These are phyloP conservation scores for Fregata magnificens DNA, from an alignment of 2,113 vertebrate species.

Conservation along the genomic window DNA sequence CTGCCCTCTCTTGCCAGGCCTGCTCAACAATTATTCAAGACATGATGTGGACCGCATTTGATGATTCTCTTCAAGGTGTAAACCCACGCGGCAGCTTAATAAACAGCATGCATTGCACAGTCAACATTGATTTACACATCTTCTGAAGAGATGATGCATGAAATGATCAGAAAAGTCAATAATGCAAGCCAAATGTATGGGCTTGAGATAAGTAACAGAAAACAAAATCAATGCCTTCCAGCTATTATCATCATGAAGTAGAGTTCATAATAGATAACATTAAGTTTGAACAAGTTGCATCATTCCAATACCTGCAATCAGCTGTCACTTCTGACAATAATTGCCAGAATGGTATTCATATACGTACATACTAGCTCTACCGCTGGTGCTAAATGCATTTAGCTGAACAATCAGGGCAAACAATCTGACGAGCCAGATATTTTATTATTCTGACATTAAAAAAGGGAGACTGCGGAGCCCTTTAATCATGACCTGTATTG, in stretches of 20 bases:
- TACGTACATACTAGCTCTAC: constrained; percentile 16
- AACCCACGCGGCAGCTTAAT: constrained; percentile 66
- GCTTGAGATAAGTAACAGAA: constrained; percentile 77
- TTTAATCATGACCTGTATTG: constrained; percentile 60
- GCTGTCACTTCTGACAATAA: constrained; percentile 72
- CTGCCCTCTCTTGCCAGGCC: constrained; percentile 76
- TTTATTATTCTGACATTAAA: constrained; percentile 62
- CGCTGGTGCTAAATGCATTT: constrained; percentile 60
- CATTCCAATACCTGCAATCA: constrained; percentile 75
- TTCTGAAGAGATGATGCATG: constrained; percentile 81
- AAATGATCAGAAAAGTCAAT: constrained; percentile 81
- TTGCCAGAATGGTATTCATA: constrained; percentile 53
- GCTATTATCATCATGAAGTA: constrained; percentile 78
- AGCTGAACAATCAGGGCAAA: constrained; percentile 51
- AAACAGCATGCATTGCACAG: constrained; percentile 77
- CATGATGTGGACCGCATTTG: constrained; percentile 49
- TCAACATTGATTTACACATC: constrained; percentile 82
- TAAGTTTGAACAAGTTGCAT: constrained; percentile 79
- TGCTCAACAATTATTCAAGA: constrained; percentile 72
- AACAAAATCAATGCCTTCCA: constrained; percentile 83
- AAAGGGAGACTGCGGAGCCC: constrained; percentile 14
- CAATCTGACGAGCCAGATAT: constrained; percentile 10
- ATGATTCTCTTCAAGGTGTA: constrained; percentile 74
- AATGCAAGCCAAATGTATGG: constrained; percentile 79
- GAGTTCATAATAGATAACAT: constrained; percentile 80